Evolutionary conservation across 1,140 invertebrate genomes (phyloP).

Genomic region (Aphelinus atriplicis): DNA sequence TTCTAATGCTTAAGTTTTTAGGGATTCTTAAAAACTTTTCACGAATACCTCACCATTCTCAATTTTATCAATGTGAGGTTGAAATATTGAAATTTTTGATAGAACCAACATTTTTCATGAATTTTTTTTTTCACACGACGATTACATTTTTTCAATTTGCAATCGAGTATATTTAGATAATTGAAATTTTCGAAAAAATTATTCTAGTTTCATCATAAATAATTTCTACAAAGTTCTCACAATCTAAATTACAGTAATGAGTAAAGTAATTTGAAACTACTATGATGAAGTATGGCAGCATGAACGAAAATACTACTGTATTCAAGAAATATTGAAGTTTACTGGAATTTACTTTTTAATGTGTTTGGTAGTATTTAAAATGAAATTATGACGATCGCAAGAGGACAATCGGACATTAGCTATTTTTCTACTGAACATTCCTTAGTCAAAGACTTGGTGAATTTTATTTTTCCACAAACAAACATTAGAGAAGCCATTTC

Average conservation of each 20-base stretch:
- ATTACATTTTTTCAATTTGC: too few relatives aligned
- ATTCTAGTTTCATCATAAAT: too few relatives aligned
- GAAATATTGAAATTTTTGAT: too few relatives aligned
- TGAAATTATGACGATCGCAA: conserved; percentile 25
- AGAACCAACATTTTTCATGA: too few relatives aligned
- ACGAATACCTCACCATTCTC: too few relatives aligned
- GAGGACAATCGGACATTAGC: conserved; percentile 29
- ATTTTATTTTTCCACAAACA: conserved; percentile 23
- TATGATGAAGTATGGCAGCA: conserved; percentile 51
- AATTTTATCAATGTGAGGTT: too few relatives aligned
- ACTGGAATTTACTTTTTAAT: conserved; percentile 17
- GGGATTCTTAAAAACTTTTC: too few relatives aligned
- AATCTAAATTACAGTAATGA: neutral
- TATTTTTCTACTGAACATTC: conserved; percentile 19
- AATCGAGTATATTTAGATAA: too few relatives aligned
- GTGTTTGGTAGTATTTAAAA: conserved; percentile 7
- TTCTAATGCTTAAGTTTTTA: conserved; percentile 1
- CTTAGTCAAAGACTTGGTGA: conserved; percentile 20
- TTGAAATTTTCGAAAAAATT: too few relatives aligned
- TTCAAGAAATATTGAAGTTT: conserved; percentile 23
- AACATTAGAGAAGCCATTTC: conserved; percentile 2
- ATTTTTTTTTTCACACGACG: too few relatives aligned
- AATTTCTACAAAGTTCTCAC: conserved; percentile 19
- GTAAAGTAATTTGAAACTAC: conserved; percentile 22
- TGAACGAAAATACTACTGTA: conserved; percentile 31